Evolutionary conservation across 2,888 invertebrate species (phyloP).

Genomic region (Drosophila hamatofila): DNA sequence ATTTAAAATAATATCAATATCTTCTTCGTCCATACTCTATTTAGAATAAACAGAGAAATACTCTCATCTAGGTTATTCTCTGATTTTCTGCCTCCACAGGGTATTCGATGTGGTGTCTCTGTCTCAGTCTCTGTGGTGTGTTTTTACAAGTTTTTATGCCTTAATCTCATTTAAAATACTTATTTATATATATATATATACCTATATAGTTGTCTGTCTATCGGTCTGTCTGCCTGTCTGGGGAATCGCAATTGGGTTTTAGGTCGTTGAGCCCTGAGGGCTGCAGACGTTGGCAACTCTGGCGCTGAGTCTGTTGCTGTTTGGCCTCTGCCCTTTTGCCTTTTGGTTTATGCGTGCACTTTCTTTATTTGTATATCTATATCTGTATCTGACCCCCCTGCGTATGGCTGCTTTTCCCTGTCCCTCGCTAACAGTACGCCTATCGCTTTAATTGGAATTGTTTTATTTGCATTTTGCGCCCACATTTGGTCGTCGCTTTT

Average conservation of each 20-base stretch:
- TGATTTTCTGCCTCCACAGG: background rate
- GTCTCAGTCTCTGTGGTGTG: constrained; percentile 32
- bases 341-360: constrained; percentile 51
- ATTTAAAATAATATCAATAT: no score
- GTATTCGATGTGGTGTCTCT: constrained; percentile 2
- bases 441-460: constrained; percentile 71
- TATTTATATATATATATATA: constrained; percentile 50
- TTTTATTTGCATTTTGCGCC: constrained; percentile 66
- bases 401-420: background rate
- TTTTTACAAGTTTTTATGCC: constrained; percentile 43
- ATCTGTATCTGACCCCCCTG: constrained; percentile 8
- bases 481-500: constrained; percentile 59
- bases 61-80: no score
- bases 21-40: no score
- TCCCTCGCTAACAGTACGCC: constrained; percentile 19
- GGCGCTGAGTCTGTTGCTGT: constrained; percentile 31
- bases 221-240: constrained; percentile 7
- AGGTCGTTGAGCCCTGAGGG: constrained; percentile 42
- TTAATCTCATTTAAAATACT: constrained; percentile 62
- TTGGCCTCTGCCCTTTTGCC: constrained; percentile 39
- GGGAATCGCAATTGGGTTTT: constrained; percentile 39
- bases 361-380: constrained; percentile 47
- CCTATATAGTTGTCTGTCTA: constrained; percentile 43
- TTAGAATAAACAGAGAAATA: no score
- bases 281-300: constrained; percentile 26